Evolutionary conservation across 2,797 vertebrate species (phyloP), one percentile per base, ranked within the genome.

Genomic region (Bovichtus diacanthus): DNA sequence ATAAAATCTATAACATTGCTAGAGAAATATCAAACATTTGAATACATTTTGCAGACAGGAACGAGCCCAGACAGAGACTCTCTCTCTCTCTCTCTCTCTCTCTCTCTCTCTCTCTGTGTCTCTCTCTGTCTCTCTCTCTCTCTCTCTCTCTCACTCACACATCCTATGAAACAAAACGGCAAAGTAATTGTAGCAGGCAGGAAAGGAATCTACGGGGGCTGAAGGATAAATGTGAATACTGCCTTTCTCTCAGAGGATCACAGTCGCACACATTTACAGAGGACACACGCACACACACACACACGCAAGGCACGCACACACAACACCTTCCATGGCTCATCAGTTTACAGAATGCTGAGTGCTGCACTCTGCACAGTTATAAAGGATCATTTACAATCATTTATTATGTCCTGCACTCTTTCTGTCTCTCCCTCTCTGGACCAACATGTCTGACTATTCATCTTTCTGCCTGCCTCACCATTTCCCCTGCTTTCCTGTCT

Each of bases 331-430:
- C 72, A 85, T 62, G 85, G 79, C 85, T 90, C 90, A 88, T 88
- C 85, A 76, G 77, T 87, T 87, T 82, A 78, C 74, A 87, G 81
- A 90, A 70, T 78, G 89, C 87, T 90, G 87, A 92, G 82, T 73
- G 76, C 78, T 79, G 81, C 77, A 86, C 79, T 86, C 83, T 79
- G 70, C 80, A 49, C 73, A 29, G 83, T 74, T 83, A 88, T 86
- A 87, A 90, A 90, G 81, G 76, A 80, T 87, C 34, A 81, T 90
- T 88, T 86, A 75, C 76, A 87, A 67, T 89, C 62, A 86, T 86
- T 82, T 77, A 80, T 83, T 83, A 72, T 79, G 74, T 78, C 70
- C 58, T 9, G 29, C 76, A 63, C 63, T 59, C 43, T 71, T 6
- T 34, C n/a, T 23, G 3, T 58, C 38, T 62, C 56, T 34, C 23